Percentiles rank a stretch among this genome's conserved stretches.
These are phyloP conservation scores for Meloidogyne exigua DNA, from an alignment of 1,140 invertebrate genomes.

Conservation along the genomic window DNA sequence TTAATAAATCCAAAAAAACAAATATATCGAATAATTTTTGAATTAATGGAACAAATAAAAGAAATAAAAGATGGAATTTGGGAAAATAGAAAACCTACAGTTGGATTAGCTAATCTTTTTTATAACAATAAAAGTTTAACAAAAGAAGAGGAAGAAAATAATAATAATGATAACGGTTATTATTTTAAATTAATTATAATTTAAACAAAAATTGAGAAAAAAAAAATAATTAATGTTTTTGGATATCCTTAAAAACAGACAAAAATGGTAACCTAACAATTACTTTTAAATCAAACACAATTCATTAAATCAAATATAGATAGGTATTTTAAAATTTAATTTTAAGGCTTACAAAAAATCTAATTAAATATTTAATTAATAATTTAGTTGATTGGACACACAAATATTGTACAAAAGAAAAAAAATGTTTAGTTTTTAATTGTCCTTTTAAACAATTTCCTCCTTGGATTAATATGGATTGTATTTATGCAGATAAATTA, in stretches of 20 bases:
- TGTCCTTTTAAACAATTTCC: constrained; percentile 56
- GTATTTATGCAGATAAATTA: constrained; percentile 46
- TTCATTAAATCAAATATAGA: too few relatives aligned
- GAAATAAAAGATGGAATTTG: constrained; percentile 1
- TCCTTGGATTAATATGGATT: constrained; percentile 40
- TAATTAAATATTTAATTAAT: constrained; percentile 8
- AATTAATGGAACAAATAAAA: constrained; percentile 58
- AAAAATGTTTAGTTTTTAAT: constrained; percentile 51
- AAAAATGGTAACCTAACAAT: too few relatives aligned
- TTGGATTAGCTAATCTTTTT: constrained; percentile 55
- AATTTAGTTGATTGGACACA: constrained; percentile 54
- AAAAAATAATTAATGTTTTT: too few relatives aligned
- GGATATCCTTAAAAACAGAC: too few relatives aligned
- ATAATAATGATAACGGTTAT: background rate
- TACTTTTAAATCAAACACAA: too few relatives aligned
- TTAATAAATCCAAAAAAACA: constrained; percentile 41
- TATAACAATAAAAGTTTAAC: constrained; percentile 45
- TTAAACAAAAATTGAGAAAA: too few relatives aligned
- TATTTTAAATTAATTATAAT: too few relatives aligned
- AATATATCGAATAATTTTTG: constrained; percentile 53
- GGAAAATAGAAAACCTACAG: constrained; percentile 11
- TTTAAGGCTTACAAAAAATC: too few relatives aligned
- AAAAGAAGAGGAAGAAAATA: constrained; percentile 27
- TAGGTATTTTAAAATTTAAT: too few relatives aligned
- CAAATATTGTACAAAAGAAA: constrained; percentile 41